Evolutionary conservation across 2,888 invertebrate species (phyloP).

Genomic region (Synergus laeviventris): DNA sequence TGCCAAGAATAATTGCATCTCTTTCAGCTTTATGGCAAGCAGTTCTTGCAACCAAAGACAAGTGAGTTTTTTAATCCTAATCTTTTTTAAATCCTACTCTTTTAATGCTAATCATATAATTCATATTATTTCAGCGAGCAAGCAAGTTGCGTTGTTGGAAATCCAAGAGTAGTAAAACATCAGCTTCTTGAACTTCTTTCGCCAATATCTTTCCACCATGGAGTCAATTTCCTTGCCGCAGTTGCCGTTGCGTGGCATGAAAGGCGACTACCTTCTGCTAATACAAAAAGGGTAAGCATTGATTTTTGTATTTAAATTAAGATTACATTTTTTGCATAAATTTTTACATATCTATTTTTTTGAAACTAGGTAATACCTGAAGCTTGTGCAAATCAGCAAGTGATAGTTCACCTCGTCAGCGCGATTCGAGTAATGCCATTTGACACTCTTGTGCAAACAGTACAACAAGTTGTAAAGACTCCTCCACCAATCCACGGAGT

Average conservation of each 20-base stretch:
- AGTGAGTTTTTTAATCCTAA: conserved; percentile 68
- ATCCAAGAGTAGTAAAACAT: conserved; percentile 84
- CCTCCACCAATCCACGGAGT: conserved; percentile 82
- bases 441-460: conserved; percentile 88
- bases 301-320: background rate
- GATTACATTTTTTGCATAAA: too few relatives aligned
- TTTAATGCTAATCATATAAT: background rate
- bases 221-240: conserved; percentile 87
- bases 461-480: conserved; percentile 88
- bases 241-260: conserved; percentile 93
- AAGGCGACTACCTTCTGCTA: conserved; percentile 77
- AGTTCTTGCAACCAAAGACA: conserved; percentile 77
- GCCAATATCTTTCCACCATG: conserved; percentile 90
- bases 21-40: conserved; percentile 89
- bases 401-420: conserved; percentile 87
- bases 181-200: conserved; percentile 89
- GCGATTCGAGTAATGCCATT: conserved; percentile 90
- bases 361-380: conserved; percentile 79
- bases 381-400: conserved; percentile 83
- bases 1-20: conserved; percentile 89
- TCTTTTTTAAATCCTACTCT: conserved; percentile 61
- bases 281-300: conserved; percentile 74
- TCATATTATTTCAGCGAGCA: conserved; percentile 74
- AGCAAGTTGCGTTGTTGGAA: conserved; percentile 78
- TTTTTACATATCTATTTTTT: background rate